Evolutionary conservation across 2,113 vertebrate species (phyloP).

Genomic region (Uria aalge): DNA sequence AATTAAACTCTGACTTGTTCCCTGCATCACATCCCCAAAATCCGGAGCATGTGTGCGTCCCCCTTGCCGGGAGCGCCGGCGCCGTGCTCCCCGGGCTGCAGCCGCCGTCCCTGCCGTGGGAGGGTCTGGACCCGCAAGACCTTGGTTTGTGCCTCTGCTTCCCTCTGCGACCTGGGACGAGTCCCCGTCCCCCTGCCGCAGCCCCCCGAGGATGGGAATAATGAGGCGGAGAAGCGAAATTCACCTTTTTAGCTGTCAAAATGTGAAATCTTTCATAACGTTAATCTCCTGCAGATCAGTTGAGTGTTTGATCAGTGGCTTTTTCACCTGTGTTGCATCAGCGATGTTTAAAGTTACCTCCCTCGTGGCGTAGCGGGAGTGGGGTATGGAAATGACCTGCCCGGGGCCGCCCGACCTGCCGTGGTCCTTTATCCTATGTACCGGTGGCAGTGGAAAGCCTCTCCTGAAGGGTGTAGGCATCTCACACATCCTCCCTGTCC

Average conservation of each 20-base stretch:
- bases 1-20: not conserved
- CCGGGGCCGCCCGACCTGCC: fast-evolving
- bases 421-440: not conserved
- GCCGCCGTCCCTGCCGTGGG: not conserved
- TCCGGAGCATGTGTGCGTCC: not conserved
- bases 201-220: not conserved
- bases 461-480: not conserved
- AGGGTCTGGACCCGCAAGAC: not conserved
- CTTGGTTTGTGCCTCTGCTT: not conserved
- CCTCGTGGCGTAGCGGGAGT: fast-evolving
- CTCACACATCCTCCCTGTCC: not conserved
- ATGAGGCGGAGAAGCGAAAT: not conserved
- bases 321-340: not conserved
- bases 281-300: not conserved
- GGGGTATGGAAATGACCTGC: not conserved
- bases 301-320: not conserved
- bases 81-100: not conserved
- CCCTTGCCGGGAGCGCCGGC: fast-evolving
- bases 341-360: not conserved
- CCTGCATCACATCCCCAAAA: not conserved
- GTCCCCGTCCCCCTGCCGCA: not conserved
- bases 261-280: not conserved
- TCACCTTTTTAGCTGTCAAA: not conserved
- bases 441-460: not conserved
- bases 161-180: not conserved